These are phyloP conservation scores for Heterodera schachtii DNA, from an alignment of 1,140 invertebrate genomes.

Conservation along the genomic window DNA sequence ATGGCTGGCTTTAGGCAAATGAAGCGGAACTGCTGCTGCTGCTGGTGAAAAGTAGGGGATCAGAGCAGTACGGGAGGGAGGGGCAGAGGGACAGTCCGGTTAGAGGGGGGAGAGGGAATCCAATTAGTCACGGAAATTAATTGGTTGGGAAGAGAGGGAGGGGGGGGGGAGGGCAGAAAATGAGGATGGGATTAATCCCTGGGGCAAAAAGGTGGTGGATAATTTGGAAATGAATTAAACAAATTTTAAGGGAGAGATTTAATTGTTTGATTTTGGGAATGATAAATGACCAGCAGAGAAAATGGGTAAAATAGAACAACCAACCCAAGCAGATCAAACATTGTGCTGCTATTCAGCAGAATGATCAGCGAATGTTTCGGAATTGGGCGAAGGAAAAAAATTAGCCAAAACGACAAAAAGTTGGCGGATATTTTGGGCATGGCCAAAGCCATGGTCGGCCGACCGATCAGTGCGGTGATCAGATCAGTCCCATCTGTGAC, in stretches of 20 bases:
- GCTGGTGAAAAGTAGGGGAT: no score
- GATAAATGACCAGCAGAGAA: neutral
- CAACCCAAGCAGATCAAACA: no score
- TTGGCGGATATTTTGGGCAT: no score
- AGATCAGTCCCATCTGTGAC: neutral
- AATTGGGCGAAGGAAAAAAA: no score
- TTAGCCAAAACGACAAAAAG: no score
- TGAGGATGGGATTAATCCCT: neutral
- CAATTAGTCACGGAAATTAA: constrained; percentile 16
- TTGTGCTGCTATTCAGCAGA: no score
- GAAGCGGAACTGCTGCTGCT: neutral
- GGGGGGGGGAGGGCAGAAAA: neutral
- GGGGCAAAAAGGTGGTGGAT: neutral
- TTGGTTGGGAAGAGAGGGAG: neutral
- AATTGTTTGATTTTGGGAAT: neutral
- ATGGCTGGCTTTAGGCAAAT: constrained; percentile 11
- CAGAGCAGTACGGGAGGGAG: neutral
- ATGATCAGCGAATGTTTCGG: no score
- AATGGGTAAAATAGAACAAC: no score
- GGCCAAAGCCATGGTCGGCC: neutral
- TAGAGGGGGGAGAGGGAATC: neutral
- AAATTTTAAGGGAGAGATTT: neutral
- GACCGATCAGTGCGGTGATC: neutral
- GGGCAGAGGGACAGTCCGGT: neutral
- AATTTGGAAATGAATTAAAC: neutral